These are phyloP conservation scores for Eciton burchellii DNA, from an alignment of 1,140 invertebrate species.

Conservation along the genomic window DNA sequence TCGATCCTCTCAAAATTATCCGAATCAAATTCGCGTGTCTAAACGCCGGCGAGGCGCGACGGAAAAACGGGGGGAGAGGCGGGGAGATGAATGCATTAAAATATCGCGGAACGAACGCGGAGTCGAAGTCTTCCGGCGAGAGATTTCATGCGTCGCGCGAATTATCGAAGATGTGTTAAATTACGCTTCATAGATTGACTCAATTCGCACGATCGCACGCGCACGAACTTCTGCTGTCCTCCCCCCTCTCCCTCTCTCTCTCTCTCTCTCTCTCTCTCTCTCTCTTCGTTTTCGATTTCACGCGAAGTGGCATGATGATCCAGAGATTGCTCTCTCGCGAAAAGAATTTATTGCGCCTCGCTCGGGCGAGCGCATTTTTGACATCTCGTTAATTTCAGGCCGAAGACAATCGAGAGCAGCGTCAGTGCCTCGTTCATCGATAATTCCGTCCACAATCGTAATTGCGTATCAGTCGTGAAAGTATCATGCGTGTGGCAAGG, in stretches of 20 bases:
- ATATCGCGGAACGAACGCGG: neutral
- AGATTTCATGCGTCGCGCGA: neutral
- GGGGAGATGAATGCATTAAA: neutral
- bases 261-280: too few species aligned
- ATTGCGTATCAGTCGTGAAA: neutral
- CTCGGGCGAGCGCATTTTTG: slow-evolving; percentile 22
- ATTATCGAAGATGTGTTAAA: slow-evolving; percentile 55
- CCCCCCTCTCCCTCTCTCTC: too few species aligned
- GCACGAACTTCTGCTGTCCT: slow-evolving; percentile 40
- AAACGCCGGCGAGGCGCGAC: neutral
- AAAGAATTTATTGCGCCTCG: slow-evolving; percentile 60
- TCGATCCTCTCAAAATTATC: neutral
- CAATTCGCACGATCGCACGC: slow-evolving; percentile 52
- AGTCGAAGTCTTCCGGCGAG: neutral
- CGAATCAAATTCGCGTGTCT: neutral
- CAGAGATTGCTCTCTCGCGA: slow-evolving; percentile 35
- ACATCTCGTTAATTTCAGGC: slow-evolving; percentile 61
- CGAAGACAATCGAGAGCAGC: slow-evolving; percentile 19
- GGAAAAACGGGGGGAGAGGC: neutral
- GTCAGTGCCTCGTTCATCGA: slow-evolving; percentile 13
- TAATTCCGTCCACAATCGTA: slow-evolving; percentile 1
- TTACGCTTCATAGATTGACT: slow-evolving; percentile 55
- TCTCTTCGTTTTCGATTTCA: slow-evolving; percentile 30
- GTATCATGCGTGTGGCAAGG: neutral
- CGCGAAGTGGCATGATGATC: slow-evolving; percentile 41